Conservation (phyloP, 1,140 invertebrate genomes). For the Monochamus saltuarius region DNA sequence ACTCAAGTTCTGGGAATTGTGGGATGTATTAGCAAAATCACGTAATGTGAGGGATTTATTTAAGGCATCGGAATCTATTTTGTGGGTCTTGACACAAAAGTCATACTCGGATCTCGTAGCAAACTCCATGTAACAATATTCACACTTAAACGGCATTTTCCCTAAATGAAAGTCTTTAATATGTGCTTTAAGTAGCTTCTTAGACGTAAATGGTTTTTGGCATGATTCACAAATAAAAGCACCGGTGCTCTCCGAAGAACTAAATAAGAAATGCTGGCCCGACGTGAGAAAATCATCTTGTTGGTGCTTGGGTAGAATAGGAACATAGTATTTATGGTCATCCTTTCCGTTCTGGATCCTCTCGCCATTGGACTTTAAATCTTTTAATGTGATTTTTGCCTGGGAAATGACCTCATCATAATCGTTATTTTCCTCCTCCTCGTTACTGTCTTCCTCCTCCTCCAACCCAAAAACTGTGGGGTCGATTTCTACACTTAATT, state of each 20-base stretch:
- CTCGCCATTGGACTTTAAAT: slow-evolving; percentile 27
- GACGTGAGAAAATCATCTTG: slow-evolving; percentile 38
- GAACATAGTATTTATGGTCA: slow-evolving; percentile 34
- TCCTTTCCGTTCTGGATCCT: slow-evolving; percentile 24
- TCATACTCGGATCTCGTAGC: slow-evolving; percentile 35
- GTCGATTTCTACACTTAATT: slow-evolving; percentile 47
- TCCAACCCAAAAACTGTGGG: slow-evolving; percentile 39
- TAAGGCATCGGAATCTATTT: slow-evolving; percentile 20
- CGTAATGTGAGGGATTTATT: slow-evolving; percentile 40
- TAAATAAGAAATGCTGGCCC: slow-evolving; percentile 41
- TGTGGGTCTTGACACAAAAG: slow-evolving; percentile 36
- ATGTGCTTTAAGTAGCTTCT: slow-evolving; percentile 37
- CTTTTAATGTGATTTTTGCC: slow-evolving; percentile 34
- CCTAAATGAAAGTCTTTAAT: slow-evolving; percentile 43
- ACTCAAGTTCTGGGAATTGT: slow-evolving; percentile 1
- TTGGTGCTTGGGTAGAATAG: slow-evolving; percentile 41
- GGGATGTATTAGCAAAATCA: slow-evolving; percentile 31
- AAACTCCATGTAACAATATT: slow-evolving; percentile 38
- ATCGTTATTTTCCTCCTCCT: slow-evolving; percentile 35
- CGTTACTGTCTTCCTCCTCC: slow-evolving; percentile 29
- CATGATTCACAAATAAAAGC: slow-evolving; percentile 40
- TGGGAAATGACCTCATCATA: slow-evolving; percentile 42
- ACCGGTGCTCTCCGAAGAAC: slow-evolving; percentile 15
- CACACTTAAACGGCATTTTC: slow-evolving; percentile 44
- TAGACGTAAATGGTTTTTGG: slow-evolving; percentile 32